These are phyloP conservation scores for Myzus persicae DNA, from an alignment of 1,140 invertebrate species.

Conservation along the genomic window DNA sequence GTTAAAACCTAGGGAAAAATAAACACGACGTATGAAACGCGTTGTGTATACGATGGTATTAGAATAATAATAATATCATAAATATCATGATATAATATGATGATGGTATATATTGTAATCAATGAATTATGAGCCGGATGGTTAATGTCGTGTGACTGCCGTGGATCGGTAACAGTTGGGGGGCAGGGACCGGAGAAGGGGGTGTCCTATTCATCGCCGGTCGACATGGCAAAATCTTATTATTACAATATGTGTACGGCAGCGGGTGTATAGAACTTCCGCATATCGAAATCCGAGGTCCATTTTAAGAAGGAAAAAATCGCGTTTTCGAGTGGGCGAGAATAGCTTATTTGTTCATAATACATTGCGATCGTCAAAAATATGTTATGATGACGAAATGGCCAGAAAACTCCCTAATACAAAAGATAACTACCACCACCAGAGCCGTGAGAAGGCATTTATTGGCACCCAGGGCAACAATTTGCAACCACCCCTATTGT, in stretches of 20 bases:
- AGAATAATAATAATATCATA: not conserved
- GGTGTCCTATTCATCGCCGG: not conserved
- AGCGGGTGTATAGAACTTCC: not conserved
- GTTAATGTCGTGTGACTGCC: constrained; percentile 30
- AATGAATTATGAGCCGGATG: constrained; percentile 17
- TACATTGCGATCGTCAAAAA: not conserved
- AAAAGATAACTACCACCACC: not conserved
- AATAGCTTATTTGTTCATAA: not conserved
- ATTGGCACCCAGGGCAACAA: not conserved
- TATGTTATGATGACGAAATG: not conserved
- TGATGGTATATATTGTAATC: not conserved
- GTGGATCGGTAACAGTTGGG: not conserved
- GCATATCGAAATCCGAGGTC: not conserved
- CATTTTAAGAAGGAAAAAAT: not conserved
- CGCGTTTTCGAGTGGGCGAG: not conserved
- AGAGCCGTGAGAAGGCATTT: not conserved
- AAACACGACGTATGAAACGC: not conserved
- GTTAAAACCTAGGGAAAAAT: not conserved
- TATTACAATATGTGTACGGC: not conserved
- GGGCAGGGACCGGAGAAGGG: not conserved
- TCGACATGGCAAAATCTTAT: not conserved
- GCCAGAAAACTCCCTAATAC: not conserved
- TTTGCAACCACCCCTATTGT: not conserved
- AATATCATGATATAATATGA: not conserved
- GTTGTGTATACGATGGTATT: not conserved